These are phyloP conservation scores for Oncopeltus fasciatus DNA, from an alignment of 1,140 invertebrate species.

Conservation along the genomic window DNA sequence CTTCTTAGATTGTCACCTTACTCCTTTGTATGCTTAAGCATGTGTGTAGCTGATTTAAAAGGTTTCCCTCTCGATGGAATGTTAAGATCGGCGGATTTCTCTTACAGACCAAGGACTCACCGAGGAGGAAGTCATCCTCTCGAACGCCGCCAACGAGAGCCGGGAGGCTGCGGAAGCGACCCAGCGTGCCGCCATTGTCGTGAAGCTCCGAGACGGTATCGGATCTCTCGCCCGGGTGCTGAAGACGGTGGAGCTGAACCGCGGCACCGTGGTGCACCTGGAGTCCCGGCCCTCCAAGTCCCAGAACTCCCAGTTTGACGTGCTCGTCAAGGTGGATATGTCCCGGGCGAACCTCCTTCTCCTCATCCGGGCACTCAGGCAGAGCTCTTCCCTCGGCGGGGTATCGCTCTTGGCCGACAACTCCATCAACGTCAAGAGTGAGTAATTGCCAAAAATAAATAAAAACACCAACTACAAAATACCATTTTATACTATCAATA, in stretches of 20 bases:
- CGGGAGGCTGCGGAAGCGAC: conserved; percentile 53
- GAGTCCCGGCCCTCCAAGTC: conserved; percentile 70
- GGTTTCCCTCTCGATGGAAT: no score
- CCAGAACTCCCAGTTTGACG: conserved; percentile 61
- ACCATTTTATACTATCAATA: neutral
- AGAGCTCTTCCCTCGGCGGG: conserved; percentile 59
- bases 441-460: neutral
- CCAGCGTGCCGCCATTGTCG: conserved; percentile 61
- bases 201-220: conserved; percentile 76
- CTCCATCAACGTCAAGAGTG: conserved; percentile 64
- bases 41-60: no score
- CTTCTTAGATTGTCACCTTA: no score
- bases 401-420: conserved; percentile 68
- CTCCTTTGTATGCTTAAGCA: no score
- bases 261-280: conserved; percentile 70
- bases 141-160: conserved; percentile 58
- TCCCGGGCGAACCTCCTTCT: conserved; percentile 59
- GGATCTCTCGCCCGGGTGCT: conserved; percentile 68
- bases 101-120: conserved; percentile 57
- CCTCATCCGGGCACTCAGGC: conserved; percentile 65
- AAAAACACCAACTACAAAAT: neutral
- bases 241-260: conserved; percentile 73
- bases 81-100: no score
- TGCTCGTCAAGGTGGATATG: conserved; percentile 74
- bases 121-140: conserved; percentile 75